A percentile compares a stretch with the other conserved stretches of the same genome.
These are phyloP conservation scores for Dione juno DNA, from an alignment of 2,888 invertebrate genomes.

Conservation along the genomic window DNA sequence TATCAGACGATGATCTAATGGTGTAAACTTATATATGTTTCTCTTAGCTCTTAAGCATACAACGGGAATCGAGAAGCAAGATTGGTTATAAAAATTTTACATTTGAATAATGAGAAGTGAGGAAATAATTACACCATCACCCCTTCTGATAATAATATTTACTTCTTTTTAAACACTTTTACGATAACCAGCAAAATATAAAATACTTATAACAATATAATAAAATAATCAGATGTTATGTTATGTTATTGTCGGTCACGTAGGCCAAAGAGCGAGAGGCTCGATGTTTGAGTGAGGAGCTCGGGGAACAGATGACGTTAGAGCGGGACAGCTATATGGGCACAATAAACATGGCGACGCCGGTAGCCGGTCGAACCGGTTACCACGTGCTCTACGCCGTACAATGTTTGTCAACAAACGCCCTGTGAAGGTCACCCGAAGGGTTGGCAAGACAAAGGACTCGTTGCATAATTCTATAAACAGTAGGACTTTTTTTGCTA, in stretches of 20 bases:
- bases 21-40: not conserved
- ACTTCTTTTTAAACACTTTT: constrained; percentile 5
- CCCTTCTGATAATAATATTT: not conserved
- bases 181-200: constrained; percentile 3
- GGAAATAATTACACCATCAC: not conserved
- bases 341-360: constrained; percentile 81
- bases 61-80: not conserved
- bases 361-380: constrained; percentile 79
- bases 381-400: constrained; percentile 79
- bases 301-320: constrained; percentile 51
- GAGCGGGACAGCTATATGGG: constrained; percentile 69
- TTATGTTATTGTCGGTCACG: constrained; percentile 80
- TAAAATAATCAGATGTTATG: constrained; percentile 46
- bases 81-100: not conserved
- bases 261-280: constrained; percentile 68
- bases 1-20: constrained; percentile 42
- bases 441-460: constrained; percentile 71
- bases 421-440: constrained; percentile 78
- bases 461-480: constrained; percentile 60
- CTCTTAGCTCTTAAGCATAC: not conserved
- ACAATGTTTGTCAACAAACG: constrained; percentile 82
- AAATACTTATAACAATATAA: constrained; percentile 19
- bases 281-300: constrained; percentile 54
- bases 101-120: not conserved
- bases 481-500: constrained; percentile 40